These are phyloP conservation scores for Murina feae DNA, from an alignment of 2,113 vertebrate species.

Conservation along the genomic window DNA sequence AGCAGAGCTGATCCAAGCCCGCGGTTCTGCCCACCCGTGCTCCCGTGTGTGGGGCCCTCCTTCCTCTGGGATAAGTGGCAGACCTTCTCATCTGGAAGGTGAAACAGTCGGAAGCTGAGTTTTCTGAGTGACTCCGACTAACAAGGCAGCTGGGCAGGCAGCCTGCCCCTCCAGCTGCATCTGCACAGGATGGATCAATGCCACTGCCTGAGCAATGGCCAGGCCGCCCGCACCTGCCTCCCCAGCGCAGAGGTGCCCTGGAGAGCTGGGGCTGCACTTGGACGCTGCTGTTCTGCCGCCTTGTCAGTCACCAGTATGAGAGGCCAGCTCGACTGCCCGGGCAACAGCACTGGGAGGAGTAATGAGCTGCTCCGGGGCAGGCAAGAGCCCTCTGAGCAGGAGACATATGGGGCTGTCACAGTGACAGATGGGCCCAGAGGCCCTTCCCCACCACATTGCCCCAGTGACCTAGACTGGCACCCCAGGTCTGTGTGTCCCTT, in stretches of 20 bases:
- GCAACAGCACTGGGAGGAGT: constrained; percentile 22
- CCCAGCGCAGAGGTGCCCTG: background rate
- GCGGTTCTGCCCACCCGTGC: too few species aligned
- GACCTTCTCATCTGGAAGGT: too few species aligned
- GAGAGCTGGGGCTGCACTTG: background rate
- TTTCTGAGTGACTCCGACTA: background rate
- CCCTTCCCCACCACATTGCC: background rate
- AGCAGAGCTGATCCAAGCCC: background rate
- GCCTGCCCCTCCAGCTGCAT: background rate
- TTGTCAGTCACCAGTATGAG: background rate
- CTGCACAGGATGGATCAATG: background rate
- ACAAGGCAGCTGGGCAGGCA: background rate
- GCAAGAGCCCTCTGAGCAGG: constrained; percentile 30
- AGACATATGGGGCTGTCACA: constrained; percentile 46
- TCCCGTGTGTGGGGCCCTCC: too few species aligned
- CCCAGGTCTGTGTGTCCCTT: background rate
- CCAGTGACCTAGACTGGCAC: background rate
- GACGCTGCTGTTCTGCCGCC: fast-evolving
- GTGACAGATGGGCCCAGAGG: constrained; percentile 30
- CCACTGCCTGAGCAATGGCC: background rate
- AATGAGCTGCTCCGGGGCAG: constrained; percentile 42
- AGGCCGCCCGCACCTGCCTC: background rate
- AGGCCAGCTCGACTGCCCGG: background rate
- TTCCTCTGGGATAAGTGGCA: background rate
- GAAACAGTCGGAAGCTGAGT: background rate